Evolutionary conservation across 2,888 invertebrate genomes (phyloP), one percentile per base, ranked within the genome.

Genomic region (Patella caerulea): DNA sequence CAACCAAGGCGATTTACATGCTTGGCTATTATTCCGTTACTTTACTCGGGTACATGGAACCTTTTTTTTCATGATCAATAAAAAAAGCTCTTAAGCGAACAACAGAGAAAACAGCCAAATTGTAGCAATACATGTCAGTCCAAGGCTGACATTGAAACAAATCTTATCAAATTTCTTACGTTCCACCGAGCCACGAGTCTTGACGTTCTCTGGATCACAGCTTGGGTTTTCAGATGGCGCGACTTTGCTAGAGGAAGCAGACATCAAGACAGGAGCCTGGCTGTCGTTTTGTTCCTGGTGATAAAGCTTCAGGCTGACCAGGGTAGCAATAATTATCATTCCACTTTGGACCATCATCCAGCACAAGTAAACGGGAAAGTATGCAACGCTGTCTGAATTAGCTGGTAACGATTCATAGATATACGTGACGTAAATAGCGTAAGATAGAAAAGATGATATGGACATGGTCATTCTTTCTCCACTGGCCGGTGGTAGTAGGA

Each of bases 381-480:
- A 19, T 7, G 19, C n/a, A 12, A 12, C 24, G 11, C 19, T 65
- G 24, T 19, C 65, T n/a, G 65, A 65, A 65, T 65, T 65, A 19
- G 65, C n/a, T 7, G 65, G 65, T 24, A 65, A 65, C 14, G 65
- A 65, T 65, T 65, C 65, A 24, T 65, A 24, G n/a, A 65, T 65
- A 24, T 65, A 65, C 7, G 65, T 19, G 24, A 65, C 65, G 19
- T 65, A 65, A 24, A 65, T 24, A 65, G 65, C 65, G 65, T 65
- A 65, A 65, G 65, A 65, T 14, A 65, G 24, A 24, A 65, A 65
- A 12, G 19, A 14, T 4, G 65, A 65, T 65, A 65, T 65, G 0
- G 24, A 65, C 65, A 65, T 65, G 19, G 65, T 65, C 65, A 65
- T 65, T 65, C 65, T 65, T 65, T 65, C 65, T 19, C 65, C 65